phyloP scores from a whole-genome alignment of 2,113 vertebrate genomes.

The Rhizomys pruinosus region DNA sequence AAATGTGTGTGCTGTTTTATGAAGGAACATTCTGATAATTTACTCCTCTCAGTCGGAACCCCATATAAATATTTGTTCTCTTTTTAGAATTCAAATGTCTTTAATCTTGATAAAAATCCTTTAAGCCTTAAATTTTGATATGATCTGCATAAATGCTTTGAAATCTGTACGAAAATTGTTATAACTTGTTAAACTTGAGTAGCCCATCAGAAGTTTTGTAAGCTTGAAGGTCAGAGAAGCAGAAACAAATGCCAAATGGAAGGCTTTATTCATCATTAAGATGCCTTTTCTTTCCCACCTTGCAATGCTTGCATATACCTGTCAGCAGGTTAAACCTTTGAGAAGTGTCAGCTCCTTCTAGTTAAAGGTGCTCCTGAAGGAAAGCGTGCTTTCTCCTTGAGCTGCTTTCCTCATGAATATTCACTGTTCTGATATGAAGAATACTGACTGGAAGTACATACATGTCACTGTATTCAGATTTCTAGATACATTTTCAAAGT shows the following conservation, averaged over 20 bases:
- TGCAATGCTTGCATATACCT: background rate
- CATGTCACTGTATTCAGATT: background rate
- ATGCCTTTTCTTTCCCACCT: background rate
- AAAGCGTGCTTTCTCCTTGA: background rate
- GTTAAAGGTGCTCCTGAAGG: background rate
- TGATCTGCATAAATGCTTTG: background rate
- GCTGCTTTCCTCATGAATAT: background rate
- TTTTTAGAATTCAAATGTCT: constrained; percentile 9
- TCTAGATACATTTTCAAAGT: background rate
- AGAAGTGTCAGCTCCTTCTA: background rate
- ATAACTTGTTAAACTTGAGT: background rate
- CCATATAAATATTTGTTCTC: background rate
- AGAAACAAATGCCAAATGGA: background rate
- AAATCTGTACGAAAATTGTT: constrained; percentile 49
- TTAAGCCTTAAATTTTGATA: constrained; percentile 40
- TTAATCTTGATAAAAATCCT: constrained; percentile 50
- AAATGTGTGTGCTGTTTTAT: background rate
- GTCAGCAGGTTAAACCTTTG: background rate
- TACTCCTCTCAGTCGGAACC: background rate
- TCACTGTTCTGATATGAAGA: background rate
- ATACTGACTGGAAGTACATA: background rate
- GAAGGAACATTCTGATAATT: constrained; percentile 15
- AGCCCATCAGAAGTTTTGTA: constrained; percentile 31
- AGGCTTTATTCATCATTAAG: background rate
- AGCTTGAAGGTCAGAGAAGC: background rate